Conservation (phyloP, 2,888 invertebrate species). For the Gari tellinella region DNA sequence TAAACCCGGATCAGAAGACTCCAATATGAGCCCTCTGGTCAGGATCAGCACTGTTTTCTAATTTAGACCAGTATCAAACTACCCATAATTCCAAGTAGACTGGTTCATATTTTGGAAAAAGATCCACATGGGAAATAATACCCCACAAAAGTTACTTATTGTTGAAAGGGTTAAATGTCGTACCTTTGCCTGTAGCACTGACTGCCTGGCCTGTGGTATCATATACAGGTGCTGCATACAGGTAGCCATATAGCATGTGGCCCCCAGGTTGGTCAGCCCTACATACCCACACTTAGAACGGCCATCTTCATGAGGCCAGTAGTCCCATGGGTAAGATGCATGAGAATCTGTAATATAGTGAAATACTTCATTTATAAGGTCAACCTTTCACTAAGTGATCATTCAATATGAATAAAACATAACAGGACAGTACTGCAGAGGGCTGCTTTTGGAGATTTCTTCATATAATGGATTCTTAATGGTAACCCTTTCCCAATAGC, state of each 20-base stretch:
- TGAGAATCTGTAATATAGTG: constrained; percentile 85
- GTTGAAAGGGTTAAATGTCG: constrained; percentile 10
- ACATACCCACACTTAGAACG: constrained; percentile 97
- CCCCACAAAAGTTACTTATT: no score
- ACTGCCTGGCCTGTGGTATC: constrained; percentile 96
- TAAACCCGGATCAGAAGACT: no score
- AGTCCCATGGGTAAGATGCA: constrained; percentile 97
- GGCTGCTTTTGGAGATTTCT: not conserved
- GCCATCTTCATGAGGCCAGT: constrained; percentile 98
- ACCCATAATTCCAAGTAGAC: no score
- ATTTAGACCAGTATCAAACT: not conserved
- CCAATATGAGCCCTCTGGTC: no score
- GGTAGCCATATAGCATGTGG: constrained; percentile 98
- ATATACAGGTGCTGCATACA: constrained; percentile 98
- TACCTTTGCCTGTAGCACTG: constrained; percentile 91
- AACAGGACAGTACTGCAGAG: not conserved
- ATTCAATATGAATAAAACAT: no score
- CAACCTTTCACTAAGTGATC: no score
- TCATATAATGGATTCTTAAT: not conserved
- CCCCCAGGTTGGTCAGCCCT: constrained; percentile 96
- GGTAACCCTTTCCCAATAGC: no score
- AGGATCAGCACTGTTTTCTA: no score
- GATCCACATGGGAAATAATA: no score
- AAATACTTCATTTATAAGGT: no score
- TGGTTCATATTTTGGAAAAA: no score